Evolutionary conservation across 2,888 invertebrate genomes (phyloP), one percentile per base, ranked within the genome.

Genomic region (Sericinus montela): DNA sequence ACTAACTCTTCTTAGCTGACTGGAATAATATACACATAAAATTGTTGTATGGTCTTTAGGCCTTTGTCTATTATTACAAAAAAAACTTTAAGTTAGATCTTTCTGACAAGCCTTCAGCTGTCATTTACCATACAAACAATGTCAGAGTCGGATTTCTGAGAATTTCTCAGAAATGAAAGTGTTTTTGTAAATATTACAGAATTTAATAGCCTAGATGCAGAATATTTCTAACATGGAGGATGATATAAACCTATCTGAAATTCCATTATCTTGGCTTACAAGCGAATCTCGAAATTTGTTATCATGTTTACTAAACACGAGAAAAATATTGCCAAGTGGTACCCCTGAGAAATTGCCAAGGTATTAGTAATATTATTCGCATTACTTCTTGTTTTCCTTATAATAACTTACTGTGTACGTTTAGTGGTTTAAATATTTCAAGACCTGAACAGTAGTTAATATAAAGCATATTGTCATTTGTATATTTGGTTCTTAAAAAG

Each of bases 251-350:
- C 68, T 86, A 48, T 62, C 69, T 34, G 65, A 73, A 11, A 62
- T 84, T 45, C 84, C 90, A 39, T 60, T 91, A 55, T 66, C 72
- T 43, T 63, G 80, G 30, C 73, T 91, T 16, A 81, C 89, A 52
- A 63, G 62, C 42, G 72, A 78, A 65, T 86, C 91, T 39, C 81
- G 79, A 53, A 77, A 72, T 44, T 63, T 91, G 44, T 72, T 94
- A 55, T 92, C 93, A 1, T 81, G 82, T 45, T 75, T 92, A 58
- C 78, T 95, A 46, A 93, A 94, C 75, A 90, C 93, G 4, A 84
- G 78, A 42, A 94, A 94, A 86, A 81, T 93, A 32, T 75, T 95
- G 39, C 91, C 90, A 1, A 91, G 91, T 8, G 91, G 92, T 51
- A 91, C 76, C 36, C 75, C 75, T 7, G 68, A 67, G 42, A 70